Conservation (phyloP, 2,888 invertebrate species). For the Cephus spinipes region DNA sequence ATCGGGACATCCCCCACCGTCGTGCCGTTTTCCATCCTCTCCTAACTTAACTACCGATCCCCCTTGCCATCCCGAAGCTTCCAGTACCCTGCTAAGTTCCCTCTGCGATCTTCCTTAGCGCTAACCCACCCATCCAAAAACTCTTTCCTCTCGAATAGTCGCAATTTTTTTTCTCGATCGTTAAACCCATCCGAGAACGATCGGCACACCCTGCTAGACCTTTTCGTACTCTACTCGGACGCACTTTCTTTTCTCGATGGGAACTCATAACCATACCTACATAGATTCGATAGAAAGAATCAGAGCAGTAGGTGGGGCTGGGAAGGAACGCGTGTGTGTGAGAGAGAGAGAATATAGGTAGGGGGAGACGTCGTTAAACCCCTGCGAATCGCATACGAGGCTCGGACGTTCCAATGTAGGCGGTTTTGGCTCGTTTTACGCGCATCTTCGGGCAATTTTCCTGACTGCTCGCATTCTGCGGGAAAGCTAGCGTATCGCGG, state of each 20-base stretch:
- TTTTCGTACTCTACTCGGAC: background rate
- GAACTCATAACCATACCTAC: background rate
- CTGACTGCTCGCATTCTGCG: conserved; percentile 15
- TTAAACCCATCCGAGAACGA: background rate
- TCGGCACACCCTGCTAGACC: background rate
- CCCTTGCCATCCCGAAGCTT: background rate
- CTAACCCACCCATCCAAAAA: background rate
- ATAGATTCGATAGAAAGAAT: background rate
- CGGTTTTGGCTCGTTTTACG: conserved; percentile 23
- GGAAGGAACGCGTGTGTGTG: no score
- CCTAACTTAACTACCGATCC: background rate
- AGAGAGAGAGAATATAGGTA: background rate
- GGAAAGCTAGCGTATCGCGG: conserved; percentile 10
- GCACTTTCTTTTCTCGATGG: background rate
- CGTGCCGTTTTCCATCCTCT: background rate
- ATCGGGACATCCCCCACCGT: background rate
- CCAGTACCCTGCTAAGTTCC: background rate
- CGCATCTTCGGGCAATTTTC: conserved; percentile 31
- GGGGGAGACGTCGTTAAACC: background rate
- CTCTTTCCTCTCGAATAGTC: background rate
- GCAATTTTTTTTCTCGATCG: background rate
- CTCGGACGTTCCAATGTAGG: background rate
- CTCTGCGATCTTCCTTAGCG: background rate
- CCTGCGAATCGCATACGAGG: background rate
- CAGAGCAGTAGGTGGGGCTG: background rate